These are phyloP conservation scores for Drosophila diplacantha DNA, from an alignment of 2,888 invertebrate genomes.

Conservation along the genomic window DNA sequence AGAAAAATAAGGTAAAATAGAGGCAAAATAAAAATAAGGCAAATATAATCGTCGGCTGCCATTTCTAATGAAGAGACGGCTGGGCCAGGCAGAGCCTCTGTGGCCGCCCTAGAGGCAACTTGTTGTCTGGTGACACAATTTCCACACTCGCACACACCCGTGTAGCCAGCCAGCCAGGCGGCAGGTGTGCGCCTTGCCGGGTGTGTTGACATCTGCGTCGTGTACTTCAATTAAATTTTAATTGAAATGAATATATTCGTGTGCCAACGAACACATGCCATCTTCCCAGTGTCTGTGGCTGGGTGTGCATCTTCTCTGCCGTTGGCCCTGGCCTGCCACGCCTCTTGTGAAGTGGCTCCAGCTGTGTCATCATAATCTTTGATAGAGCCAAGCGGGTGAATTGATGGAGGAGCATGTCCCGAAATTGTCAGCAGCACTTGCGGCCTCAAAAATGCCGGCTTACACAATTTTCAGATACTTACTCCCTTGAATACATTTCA, in stretches of 20 bases:
- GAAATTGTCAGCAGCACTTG: constrained; percentile 2
- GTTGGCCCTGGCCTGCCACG: not conserved
- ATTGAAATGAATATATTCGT: constrained; percentile 63
- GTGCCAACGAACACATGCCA: constrained; percentile 23
- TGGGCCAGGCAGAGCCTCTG: constrained; percentile 5
- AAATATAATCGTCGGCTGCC: constrained; percentile 37
- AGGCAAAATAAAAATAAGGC: constrained; percentile 40
- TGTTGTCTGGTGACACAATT: constrained; percentile 66
- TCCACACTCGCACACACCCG: constrained; percentile 18
- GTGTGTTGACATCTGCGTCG: constrained; percentile 44
- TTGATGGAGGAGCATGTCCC: constrained; percentile 2
- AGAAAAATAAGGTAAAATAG: constrained; percentile 20
- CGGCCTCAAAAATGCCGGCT: constrained; percentile 14
- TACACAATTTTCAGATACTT: constrained; percentile 7
- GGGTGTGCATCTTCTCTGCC: constrained; percentile 1
- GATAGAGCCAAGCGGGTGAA: constrained; percentile 15
- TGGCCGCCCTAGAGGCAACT: constrained; percentile 32
- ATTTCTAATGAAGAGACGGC: constrained; percentile 56
- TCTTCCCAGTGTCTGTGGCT: constrained; percentile 11
- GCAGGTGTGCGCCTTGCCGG: constrained; percentile 36
- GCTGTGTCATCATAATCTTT: constrained; percentile 44
- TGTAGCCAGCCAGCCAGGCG: constrained; percentile 1
- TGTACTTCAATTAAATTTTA: constrained; percentile 71
- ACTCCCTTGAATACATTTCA: not conserved
- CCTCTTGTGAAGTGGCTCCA: constrained; percentile 46